Evolutionary conservation across 2,113 vertebrate genomes (phyloP), one percentile per base, ranked within the genome.

Genomic region (Seriola quinqueradiata): DNA sequence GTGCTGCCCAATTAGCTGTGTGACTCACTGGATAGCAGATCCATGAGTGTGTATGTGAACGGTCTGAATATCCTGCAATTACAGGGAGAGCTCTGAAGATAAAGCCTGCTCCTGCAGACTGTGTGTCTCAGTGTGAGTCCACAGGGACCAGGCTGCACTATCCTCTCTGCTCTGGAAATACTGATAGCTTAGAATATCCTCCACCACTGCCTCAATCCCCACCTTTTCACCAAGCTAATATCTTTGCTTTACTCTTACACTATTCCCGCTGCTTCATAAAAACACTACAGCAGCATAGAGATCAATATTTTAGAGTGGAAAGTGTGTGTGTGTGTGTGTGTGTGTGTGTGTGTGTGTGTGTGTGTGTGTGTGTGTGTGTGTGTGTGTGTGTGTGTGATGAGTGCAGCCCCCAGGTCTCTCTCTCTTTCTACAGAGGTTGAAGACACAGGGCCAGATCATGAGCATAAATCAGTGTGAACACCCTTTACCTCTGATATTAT

Each of bases 11-110:
- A 79, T 93, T 91, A 89, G 77, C 70, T 63, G 73, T 46, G 32
- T 94, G 92, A 93, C 88, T 73, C 84, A 88, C 54, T 81, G 83
- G 83, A 70, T 54, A 54, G 85, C 79, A 76, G 82, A 66, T 83
- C 72, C 71, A 55, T 70, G 75, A 63, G 74, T 86, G 88, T 88
- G 84, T 85, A 58, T 86, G 91, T 65, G 77, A 79, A 87, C n/a
- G 68, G 74, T 70, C 69, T 82, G 90, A 86, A 90, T 89, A 86
- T 92, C 88, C 87, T 92, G 91, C 87, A 90, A 90, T 92, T 94
- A 94, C 80, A 86, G 77, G 28, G 75, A 79, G 78, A 73, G 72
- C 83, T 75, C 78, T 54, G 70, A 90, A 87, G 90, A 92, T 90
- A 88, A 93, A 89, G 66, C 70, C 73, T 16, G 57, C 77, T 83